Evolutionary conservation across 2,113 vertebrate genomes (phyloP).

Genomic region (Ifrita kowaldi): DNA sequence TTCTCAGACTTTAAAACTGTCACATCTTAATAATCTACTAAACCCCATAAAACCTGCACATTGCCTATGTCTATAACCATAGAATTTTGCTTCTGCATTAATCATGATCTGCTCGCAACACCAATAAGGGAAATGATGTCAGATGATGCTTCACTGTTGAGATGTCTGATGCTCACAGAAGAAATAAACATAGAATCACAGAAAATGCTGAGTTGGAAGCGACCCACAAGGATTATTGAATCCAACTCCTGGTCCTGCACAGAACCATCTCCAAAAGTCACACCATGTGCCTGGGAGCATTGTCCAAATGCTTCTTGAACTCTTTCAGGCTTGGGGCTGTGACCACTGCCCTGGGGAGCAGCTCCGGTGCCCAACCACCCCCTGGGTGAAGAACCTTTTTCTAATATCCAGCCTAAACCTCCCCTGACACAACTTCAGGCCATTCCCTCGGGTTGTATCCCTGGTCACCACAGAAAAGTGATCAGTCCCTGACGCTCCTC

Average conservation of each 20-base stretch:
- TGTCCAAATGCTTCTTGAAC: not conserved
- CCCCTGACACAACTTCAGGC: not conserved
- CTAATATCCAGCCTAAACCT: not conserved
- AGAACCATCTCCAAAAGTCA: too few relatives aligned
- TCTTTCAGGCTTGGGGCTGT: not conserved
- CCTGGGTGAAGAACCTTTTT: not conserved
- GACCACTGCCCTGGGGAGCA: not conserved
- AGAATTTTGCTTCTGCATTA: not conserved
- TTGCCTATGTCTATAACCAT: not conserved
- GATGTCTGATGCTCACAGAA: not conserved
- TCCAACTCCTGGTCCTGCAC: not conserved
- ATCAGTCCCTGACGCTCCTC: not conserved
- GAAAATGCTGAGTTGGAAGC: not conserved
- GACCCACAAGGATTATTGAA: not conserved
- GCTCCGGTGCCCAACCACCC: not conserved
- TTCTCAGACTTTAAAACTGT: not conserved
- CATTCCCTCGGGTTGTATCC: not conserved
- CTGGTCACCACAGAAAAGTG: not conserved
- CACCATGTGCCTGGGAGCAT: rapidly evolving
- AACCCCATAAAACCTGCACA: not conserved
- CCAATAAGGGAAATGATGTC: not conserved
- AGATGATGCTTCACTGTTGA: not conserved
- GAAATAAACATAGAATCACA: not conserved
- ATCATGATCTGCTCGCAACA: not conserved
- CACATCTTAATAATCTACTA: not conserved